Conservation (phyloP, 2,888 invertebrate genomes). For the Sisyra terminalis region DNA sequence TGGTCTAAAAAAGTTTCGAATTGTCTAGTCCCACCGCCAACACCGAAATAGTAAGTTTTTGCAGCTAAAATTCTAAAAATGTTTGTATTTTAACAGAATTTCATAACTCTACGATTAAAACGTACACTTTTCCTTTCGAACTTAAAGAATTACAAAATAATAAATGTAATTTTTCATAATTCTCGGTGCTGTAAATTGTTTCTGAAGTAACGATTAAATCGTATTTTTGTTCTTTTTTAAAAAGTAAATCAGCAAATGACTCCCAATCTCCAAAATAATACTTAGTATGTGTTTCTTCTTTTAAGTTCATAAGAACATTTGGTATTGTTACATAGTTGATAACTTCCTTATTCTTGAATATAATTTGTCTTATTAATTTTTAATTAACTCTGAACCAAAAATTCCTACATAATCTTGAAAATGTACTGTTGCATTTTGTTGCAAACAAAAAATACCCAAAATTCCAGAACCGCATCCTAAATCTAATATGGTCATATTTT, state of each 20-base stretch:
- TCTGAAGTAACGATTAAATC: conserved; percentile 83
- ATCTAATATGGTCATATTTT: conserved; percentile 53
- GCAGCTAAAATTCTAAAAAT: conserved; percentile 56
- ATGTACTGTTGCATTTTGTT: conserved; percentile 51
- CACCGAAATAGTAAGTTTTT: conserved; percentile 88
- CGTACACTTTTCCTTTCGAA: conserved; percentile 45
- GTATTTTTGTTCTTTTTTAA: conserved; percentile 42
- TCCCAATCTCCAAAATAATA: conserved; percentile 54
- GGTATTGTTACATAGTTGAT: conserved; percentile 64
- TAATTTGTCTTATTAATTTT: conserved; percentile 5
- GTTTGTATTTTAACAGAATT: too few relatives aligned
- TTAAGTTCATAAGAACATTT: conserved; percentile 53
- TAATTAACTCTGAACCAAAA: conserved; percentile 2
- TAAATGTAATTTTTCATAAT: conserved; percentile 58
- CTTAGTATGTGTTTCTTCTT: conserved; percentile 27
- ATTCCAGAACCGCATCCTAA: conserved; percentile 87
- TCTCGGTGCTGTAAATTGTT: conserved; percentile 75
- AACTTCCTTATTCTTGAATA: conserved; percentile 69
- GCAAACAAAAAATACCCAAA: conserved; percentile 62
- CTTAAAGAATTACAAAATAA: conserved; percentile 47
- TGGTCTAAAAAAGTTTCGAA: conserved; percentile 49
- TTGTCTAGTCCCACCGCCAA: conserved; percentile 69
- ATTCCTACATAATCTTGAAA: conserved; percentile 89
- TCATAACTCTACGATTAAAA: conserved; percentile 13
- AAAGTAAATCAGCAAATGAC: conserved; percentile 26